phyloP scores from a whole-genome alignment of 2,888 invertebrate species.

The Toxonevra muliebris region DNA sequence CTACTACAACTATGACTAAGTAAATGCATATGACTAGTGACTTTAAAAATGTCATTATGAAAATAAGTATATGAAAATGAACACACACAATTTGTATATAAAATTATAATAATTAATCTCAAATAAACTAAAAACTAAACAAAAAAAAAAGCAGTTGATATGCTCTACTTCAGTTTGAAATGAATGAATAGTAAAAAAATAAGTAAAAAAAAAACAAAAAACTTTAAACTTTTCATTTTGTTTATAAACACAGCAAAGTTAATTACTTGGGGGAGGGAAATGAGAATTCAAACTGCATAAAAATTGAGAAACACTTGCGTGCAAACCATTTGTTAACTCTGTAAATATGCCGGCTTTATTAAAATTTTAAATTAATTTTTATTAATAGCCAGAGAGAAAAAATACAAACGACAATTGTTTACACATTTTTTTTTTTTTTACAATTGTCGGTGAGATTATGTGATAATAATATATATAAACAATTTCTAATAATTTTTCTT shows the following conservation, averaged over 20 bases:
- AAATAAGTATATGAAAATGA: neutral
- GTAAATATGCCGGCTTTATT: neutral
- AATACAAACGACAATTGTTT: no score
- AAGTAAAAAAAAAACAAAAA: no score
- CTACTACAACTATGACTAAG: no score
- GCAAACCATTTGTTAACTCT: no score
- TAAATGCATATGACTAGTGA: no score
- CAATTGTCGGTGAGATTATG: no score
- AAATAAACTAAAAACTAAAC: no score
- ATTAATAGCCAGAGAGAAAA: neutral
- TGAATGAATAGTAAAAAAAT: neutral
- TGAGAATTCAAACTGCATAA: neutral
- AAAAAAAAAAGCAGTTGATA: neutral
- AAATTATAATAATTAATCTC: no score
- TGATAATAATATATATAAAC: no score
- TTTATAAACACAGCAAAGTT: neutral
- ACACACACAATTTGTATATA: conserved; percentile 16
- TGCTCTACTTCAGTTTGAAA: conserved; percentile 31
- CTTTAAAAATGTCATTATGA: neutral
- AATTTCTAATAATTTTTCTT: no score
- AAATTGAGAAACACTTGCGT: neutral
- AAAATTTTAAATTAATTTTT: neutral
- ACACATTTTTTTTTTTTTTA: no score
- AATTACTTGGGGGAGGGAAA: neutral
- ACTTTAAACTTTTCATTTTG: neutral